Evolutionary conservation across 2,113 vertebrate species (phyloP), one percentile per base, ranked within the genome.

Genomic region (Rhinichthys klamathensis): DNA sequence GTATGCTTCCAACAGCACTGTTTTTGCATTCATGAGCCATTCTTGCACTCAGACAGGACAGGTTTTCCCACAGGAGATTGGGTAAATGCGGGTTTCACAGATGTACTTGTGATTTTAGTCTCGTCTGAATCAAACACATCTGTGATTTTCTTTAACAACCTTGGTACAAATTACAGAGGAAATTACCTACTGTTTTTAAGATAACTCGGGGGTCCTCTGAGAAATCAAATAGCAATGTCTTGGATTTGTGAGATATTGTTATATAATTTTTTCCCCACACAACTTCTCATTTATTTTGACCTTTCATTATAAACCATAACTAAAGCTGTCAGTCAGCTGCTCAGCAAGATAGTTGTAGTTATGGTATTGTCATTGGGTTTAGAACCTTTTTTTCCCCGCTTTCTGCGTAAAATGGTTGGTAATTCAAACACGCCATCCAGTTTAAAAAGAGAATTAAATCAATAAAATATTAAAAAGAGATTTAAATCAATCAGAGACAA

Each of bases 251-350:
- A 23, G 35, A 60, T 60, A 41, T 60, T 38, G 41, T 46, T 46
- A 27, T 46, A 27, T 46, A 15, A 25, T 44, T 9, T 49, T 79
- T 0, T 3, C 0, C 0, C 3, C 11, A n/a, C 11, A 13, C 51
- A 38, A n/a, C 30, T 78, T 23, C 30, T n/a, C 1, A 35, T 78
- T 38, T 61, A 51, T 60, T 61, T 61, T 79, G 76, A 79, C 76
- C 76, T 79, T 61, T 61, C 72, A 15, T 60, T 60, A 56, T n/a
- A 79, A 60, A 15, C 54, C 32, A 32, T 61, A 60, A 79, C 76
- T 79, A 41, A 79, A 79, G 76, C 54, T 79, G 56, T 74, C 72
- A 27, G 41, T 74, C 72, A 74, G 6, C 72, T 8, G 6, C 72
- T 8, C 41, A 27, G 7, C 2, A 0, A 46, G n/a, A 74, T 25